A percentile compares a stretch with the other conserved stretches of the same genome.
phyloP scores from a whole-genome alignment of 2,888 invertebrate species.

The Stenodema calcarata region DNA sequence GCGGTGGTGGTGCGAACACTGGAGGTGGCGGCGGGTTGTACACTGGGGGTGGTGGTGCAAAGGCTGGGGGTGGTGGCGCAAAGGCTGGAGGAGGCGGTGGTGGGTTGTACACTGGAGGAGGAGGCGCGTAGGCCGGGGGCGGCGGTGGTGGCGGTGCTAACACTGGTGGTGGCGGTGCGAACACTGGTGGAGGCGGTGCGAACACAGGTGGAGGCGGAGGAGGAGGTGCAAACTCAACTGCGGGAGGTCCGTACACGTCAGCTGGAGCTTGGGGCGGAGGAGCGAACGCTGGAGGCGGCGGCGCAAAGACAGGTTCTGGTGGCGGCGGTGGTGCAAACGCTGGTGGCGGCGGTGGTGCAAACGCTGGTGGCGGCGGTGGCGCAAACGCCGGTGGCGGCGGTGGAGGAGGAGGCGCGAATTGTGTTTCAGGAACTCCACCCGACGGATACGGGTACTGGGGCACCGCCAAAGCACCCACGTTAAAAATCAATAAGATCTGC shows the following conservation, averaged over 20 bases:
- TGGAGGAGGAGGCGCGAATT: conserved; percentile 13
- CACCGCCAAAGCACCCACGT: background rate
- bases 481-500: conserved; percentile 17
- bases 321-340: conserved; percentile 19
- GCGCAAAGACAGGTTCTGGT: background rate
- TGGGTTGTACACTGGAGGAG: conserved; percentile 11
- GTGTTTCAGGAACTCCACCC: conserved; percentile 8
- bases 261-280: conserved; percentile 18
- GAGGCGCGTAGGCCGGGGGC: background rate
- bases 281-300: background rate
- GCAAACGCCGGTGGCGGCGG: background rate
- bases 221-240: background rate
- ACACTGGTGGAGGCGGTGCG: conserved; percentile 17
- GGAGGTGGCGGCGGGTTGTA: conserved; percentile 20
- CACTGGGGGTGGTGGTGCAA: conserved; percentile 14
- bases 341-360: conserved; percentile 17
- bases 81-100: conserved; percentile 28
- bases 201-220: conserved; percentile 4
- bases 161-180: conserved; percentile 18
- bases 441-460: conserved; percentile 31
- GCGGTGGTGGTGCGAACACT: conserved; percentile 15
- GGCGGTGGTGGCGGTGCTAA: conserved; percentile 16
- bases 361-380: background rate
- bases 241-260: conserved; percentile 3
- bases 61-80: conserved; percentile 7